Evolutionary conservation across 1,140 invertebrate genomes (phyloP).

Genomic region (Camponotus floridanus): DNA sequence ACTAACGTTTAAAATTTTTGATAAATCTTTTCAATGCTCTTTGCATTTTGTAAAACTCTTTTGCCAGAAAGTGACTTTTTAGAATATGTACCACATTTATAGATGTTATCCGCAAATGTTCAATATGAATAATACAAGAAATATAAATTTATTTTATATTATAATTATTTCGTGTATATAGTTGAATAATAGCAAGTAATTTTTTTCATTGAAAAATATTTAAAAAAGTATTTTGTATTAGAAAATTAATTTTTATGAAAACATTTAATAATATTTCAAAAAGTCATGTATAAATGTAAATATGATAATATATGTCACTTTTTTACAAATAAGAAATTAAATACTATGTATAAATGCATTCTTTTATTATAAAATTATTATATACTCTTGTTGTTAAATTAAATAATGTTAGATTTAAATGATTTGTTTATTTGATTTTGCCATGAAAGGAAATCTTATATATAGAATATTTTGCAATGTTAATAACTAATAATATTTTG

Average conservation of each 20-base stretch:
- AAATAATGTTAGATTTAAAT: slow-evolving; percentile 3
- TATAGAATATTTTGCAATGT: not conserved
- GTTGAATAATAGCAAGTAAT: not conserved
- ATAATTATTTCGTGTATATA: not conserved
- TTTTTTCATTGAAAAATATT: not conserved
- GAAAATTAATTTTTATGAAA: not conserved
- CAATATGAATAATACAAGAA: not conserved
- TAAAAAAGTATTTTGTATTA: not conserved
- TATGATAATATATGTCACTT: not conserved
- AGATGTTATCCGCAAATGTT: too few species aligned
- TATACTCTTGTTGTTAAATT: slow-evolving; percentile 20
- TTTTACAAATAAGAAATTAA: not conserved
- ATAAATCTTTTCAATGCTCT: not conserved
- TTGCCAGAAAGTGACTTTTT: not conserved
- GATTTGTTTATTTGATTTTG: not conserved
- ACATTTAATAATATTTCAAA: too few species aligned
- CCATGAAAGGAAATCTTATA: not conserved
- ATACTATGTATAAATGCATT: slow-evolving; percentile 7
- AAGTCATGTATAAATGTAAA: not conserved
- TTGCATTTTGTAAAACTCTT: not conserved
- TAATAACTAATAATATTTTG: slow-evolving; percentile 1
- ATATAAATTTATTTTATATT: not conserved
- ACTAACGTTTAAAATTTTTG: not conserved
- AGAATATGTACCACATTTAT: not conserved
- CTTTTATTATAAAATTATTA: slow-evolving; percentile 38